Evolutionary conservation across 1,140 invertebrate species (phyloP).

Genomic region (Apolygus lucorum): DNA sequence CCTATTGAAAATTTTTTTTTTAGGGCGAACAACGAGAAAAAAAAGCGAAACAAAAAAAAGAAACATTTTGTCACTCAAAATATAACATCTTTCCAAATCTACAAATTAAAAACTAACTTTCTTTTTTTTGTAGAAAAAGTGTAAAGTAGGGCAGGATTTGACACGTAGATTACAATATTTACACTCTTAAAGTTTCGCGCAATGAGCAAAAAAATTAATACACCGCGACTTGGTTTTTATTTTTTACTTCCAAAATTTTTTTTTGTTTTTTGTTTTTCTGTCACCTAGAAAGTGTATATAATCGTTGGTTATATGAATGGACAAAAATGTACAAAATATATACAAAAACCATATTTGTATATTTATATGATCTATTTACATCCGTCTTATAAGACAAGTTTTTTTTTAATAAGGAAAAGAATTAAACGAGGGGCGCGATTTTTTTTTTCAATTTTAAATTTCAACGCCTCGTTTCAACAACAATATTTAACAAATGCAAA

Average conservation of each 20-base stretch:
- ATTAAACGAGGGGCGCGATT: slow-evolving; percentile 6
- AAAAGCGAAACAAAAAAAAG: not conserved
- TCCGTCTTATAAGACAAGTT: slow-evolving; percentile 16
- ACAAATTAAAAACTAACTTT: slow-evolving; percentile 9
- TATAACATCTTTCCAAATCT: not conserved
- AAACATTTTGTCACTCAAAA: not conserved
- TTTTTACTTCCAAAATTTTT: too few species aligned
- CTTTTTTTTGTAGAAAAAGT: slow-evolving; percentile 29
- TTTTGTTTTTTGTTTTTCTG: slow-evolving; percentile 22
- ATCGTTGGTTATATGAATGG: slow-evolving; percentile 30
- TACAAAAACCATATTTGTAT: slow-evolving; percentile 26
- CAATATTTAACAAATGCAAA: slow-evolving; percentile 18
- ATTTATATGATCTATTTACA: slow-evolving; percentile 21
- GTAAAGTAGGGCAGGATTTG: slow-evolving; percentile 34
- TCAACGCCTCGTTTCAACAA: not conserved
- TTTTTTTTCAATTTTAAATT: slow-evolving; percentile 15
- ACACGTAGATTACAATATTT: slow-evolving; percentile 32
- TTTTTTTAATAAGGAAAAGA: slow-evolving; percentile 7
- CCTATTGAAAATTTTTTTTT: not conserved
- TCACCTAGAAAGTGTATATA: slow-evolving; percentile 27
- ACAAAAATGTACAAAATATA: slow-evolving; percentile 30
- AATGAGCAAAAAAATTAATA: slow-evolving; percentile 9
- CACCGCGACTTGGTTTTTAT: not conserved
- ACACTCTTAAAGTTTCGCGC: slow-evolving; percentile 25
- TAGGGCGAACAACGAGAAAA: not conserved